Evolutionary conservation across 2,113 vertebrate species (phyloP), one percentile per base, ranked within the genome.

Genomic region (Cygnus atratus): DNA sequence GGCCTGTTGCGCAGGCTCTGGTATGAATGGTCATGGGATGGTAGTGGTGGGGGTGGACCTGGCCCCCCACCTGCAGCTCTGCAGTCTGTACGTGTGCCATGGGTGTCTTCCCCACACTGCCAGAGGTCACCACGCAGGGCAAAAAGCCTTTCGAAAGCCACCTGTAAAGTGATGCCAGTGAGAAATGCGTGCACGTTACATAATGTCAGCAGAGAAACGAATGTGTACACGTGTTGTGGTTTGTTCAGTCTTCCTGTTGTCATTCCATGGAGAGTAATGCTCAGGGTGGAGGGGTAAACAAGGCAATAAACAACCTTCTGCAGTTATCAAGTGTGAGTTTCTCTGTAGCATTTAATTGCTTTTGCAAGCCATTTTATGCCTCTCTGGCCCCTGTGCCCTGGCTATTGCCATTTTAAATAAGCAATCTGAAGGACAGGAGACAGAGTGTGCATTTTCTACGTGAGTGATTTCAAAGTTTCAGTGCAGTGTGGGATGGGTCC

Each of bases 181-280:
- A 59, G 59, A 93, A 41, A 11, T 2, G 31, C 37, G 18, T 1
- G 1, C 75, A 35, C 1, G 2, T 48, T 84, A 35, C 1, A 2
- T 63, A 71, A 31, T 62, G 57, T 88, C 52, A 43, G 43, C 43
- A 44, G 58, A 79, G 44, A 33, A 84, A 28, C 58, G 72, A 71
- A 84, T 29, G 31, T 68, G 57, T 87, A 4, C 0, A 2, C 50
- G 48, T 0, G 0, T 19, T 2, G 39, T n/a, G 70, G 26, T 52
- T 91, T 84, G 89, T 66, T 91, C 39, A 44, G 33, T 55, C 20
- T 52, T 79, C 43, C 35, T 61, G 39, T 31, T 59, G 41, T 68
- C 1, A 2, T 35, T 39, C 26, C 2, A 2, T 11, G 59, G 54
- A 79, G 33, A 46, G 39, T 41, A 37, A 10, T 37, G 41, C 84